phyloP scores from a whole-genome alignment of 2,888 invertebrate species.

The Galerucella nymphaeae region DNA sequence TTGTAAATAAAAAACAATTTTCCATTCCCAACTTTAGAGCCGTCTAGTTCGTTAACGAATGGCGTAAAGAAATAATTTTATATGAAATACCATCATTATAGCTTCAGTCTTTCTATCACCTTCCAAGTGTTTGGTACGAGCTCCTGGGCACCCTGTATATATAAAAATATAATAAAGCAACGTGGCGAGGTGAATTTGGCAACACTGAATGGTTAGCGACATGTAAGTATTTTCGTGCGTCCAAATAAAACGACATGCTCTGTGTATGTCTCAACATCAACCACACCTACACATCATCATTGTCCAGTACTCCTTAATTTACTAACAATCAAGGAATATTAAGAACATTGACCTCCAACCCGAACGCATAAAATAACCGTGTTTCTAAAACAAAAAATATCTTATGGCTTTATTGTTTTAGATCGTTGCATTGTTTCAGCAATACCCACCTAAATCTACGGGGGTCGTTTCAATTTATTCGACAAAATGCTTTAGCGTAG shows the following conservation, averaged over 20 bases:
- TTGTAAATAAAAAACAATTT: too few relatives aligned
- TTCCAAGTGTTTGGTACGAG: too few relatives aligned
- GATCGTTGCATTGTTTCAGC: slow-evolving; percentile 13
- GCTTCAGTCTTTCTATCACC: too few relatives aligned
- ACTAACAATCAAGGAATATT: slow-evolving; percentile 38
- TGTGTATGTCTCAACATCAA: slow-evolving; percentile 33
- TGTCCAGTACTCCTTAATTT: slow-evolving; percentile 43
- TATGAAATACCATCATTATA: too few relatives aligned
- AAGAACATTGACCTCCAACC: slow-evolving; percentile 35
- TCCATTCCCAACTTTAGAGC: too few relatives aligned
- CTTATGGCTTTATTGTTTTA: slow-evolving; percentile 19
- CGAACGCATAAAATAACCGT: slow-evolving; percentile 23
- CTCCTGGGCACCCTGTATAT: too few relatives aligned
- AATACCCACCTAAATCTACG: slow-evolving; percentile 11
- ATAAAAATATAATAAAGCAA: too few relatives aligned
- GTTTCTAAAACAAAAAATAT: slow-evolving; percentile 22
- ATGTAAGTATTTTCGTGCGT: slow-evolving; percentile 18
- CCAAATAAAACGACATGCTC: slow-evolving; percentile 14
- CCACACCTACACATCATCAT: slow-evolving; percentile 45
- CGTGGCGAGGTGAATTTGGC: not conserved
- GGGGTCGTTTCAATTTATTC: not conserved
- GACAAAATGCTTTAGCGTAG: not conserved
- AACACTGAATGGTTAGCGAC: slow-evolving; percentile 17
- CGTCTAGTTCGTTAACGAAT: too few relatives aligned
- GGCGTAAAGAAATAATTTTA: too few relatives aligned